phyloP scores from a whole-genome alignment of 64 coral and sea anemone species.

The Acropora tenuis region DNA sequence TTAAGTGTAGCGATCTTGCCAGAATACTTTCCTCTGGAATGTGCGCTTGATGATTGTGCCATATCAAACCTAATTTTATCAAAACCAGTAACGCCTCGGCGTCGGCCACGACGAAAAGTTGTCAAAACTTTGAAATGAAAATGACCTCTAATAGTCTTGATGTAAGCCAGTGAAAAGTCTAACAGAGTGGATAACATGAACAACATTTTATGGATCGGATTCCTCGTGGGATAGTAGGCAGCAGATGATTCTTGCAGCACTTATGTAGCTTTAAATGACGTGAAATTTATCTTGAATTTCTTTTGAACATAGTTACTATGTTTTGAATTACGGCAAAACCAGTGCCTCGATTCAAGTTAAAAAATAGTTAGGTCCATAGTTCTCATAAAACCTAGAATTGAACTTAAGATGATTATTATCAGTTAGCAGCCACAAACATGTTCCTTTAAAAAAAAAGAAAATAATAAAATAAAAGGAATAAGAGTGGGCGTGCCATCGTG shows the following conservation, averaged over 20 bases:
- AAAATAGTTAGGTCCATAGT: background rate
- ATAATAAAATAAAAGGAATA: too few relatives aligned
- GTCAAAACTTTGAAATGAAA: background rate
- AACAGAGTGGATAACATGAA: too few relatives aligned
- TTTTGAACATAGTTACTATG: too few relatives aligned
- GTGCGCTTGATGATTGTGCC: too few relatives aligned
- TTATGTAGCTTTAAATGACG: too few relatives aligned
- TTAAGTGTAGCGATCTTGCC: too few relatives aligned
- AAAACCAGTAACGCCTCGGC: background rate
- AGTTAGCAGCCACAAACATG: background rate
- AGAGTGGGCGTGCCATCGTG: background rate
- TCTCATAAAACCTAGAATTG: background rate
- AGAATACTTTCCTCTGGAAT: too few relatives aligned
- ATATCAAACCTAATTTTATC: background rate
- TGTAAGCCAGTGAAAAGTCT: background rate
- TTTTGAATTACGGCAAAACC: background rate
- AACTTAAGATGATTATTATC: background rate
- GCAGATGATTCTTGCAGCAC: too few relatives aligned
- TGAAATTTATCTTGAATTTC: too few relatives aligned
- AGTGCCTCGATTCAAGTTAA: background rate
- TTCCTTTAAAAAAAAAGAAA: background rate
- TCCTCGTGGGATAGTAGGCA: too few relatives aligned
- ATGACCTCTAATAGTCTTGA: background rate
- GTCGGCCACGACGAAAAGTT: background rate
- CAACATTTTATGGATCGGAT: too few relatives aligned